Evolutionary conservation across 2,888 invertebrate species (phyloP).

Genomic region (Tribolium freemani): DNA sequence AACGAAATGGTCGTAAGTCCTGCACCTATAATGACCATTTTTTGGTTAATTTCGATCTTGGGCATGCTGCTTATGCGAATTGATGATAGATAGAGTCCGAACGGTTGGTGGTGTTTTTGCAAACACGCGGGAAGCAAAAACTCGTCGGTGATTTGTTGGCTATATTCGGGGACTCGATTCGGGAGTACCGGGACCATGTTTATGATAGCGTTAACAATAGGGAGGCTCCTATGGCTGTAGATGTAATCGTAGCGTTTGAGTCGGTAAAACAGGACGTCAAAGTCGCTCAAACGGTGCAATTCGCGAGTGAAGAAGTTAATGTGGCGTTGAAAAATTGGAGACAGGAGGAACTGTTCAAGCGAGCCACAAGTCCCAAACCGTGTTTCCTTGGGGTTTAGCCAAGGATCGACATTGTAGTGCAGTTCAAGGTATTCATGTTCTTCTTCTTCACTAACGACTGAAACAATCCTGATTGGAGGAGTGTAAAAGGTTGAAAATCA

Average conservation of each 20-base stretch:
- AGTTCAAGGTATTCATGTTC: slow-evolving; percentile 62
- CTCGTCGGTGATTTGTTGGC: slow-evolving; percentile 49
- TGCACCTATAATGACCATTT: slow-evolving; percentile 77
- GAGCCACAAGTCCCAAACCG: slow-evolving; percentile 64
- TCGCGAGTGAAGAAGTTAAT: slow-evolving; percentile 75
- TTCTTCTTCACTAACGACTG: slow-evolving; percentile 53
- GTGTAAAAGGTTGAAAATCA: slow-evolving; percentile 34
- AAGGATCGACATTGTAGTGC: slow-evolving; percentile 66
- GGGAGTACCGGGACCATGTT: slow-evolving; percentile 59
- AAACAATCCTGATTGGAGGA: too few species aligned
- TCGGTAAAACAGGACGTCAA: slow-evolving; percentile 72
- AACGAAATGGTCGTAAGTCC: slow-evolving; percentile 77
- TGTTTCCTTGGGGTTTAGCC: slow-evolving; percentile 59
- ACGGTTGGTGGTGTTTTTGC: slow-evolving; percentile 52
- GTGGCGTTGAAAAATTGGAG: slow-evolving; percentile 74
- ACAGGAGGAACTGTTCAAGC: slow-evolving; percentile 69
- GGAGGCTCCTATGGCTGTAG: slow-evolving; percentile 6
- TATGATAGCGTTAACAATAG: slow-evolving; percentile 54
- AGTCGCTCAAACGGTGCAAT: slow-evolving; percentile 71
- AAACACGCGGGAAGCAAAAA: slow-evolving; percentile 33
- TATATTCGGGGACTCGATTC: slow-evolving; percentile 52
- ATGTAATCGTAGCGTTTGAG: slow-evolving; percentile 68
- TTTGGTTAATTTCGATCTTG: slow-evolving; percentile 71
- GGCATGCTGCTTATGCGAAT: slow-evolving; percentile 70
- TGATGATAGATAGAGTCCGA: slow-evolving; percentile 73